Evolutionary conservation across 2,888 invertebrate species (phyloP), one percentile per base, ranked within the genome.

Genomic region (Antheraea yamamai): DNA sequence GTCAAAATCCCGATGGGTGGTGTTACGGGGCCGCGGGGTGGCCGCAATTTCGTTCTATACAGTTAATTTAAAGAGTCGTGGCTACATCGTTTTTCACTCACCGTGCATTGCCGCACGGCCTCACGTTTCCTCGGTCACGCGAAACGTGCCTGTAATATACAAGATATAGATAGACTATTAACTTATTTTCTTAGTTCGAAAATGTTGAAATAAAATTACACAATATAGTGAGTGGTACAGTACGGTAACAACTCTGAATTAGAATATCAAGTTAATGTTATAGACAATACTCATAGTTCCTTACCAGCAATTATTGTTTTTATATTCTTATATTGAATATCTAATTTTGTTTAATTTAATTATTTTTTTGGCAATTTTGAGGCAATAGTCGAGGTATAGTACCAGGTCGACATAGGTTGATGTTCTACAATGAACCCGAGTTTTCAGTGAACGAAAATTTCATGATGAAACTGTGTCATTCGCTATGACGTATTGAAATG

Each of bases 71-170:
- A 30, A 30, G 30, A 61, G 64, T 52, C 66, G 72, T 20, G 74
- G 35, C 73, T 76, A 73, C 76, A 73, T 73, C 23, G 30, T 55
- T 73, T 58, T 73, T 12, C 26, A 35, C 73, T 73, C 20, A 26
- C 55, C 30, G 23, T 30, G 18, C 20, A 26, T 26, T 30, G 30
- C 39, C 14, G 70, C 39, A 7, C 35, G 61, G 14, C 18, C 52
- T 20, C 30, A 26, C 30, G 64, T 66, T 30, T 30, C 26, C 26
- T 16, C 30, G 55, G 30, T 55, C 51, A 30, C 73, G 55, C 55
- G 30, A 58, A 73, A 30, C 73, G 30, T 73, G 55, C 55, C n/a
- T 35, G 30, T 26, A 73, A 73, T 73, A 55, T 35, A 52, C 8
- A 52, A 30, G 16, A 73, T 35, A 73, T 55, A 1, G 26, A 26